phyloP scores from a whole-genome alignment of 2,888 invertebrate genomes.

The Idaea aversata region DNA sequence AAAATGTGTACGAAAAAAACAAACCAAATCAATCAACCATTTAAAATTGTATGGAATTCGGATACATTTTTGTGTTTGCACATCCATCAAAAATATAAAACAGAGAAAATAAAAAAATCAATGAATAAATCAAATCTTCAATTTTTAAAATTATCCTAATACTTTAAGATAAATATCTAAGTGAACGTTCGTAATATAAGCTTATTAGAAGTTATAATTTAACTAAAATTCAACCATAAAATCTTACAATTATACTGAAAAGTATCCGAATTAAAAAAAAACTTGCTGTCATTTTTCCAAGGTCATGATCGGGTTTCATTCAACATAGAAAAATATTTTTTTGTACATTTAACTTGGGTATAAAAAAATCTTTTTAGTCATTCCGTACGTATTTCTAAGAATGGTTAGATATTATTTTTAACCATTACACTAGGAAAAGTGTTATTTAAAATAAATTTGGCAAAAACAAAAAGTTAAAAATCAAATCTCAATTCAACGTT shows the following conservation, averaged over 20 bases:
- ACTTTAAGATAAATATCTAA: no score
- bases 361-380: background rate
- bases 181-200: no score
- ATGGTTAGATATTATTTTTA: background rate
- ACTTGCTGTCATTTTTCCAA: background rate
- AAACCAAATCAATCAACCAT: constrained; percentile 6
- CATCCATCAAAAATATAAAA: no score
- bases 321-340: background rate
- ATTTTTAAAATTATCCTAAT: no score
- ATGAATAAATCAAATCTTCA: no score
- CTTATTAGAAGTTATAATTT: no score
- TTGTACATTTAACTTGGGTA: background rate
- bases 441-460: no score
- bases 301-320: background rate
- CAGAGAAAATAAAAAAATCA: no score
- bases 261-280: background rate
- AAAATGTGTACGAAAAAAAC: constrained; percentile 8
- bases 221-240: background rate
- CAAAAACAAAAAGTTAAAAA: background rate
- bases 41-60: background rate
- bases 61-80: background rate
- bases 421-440: no score
- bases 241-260: background rate
- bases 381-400: background rate
- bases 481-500: background rate